phyloP scores from a whole-genome alignment of 2,888 invertebrate genomes.

The Pseudococcus longispinus region DNA sequence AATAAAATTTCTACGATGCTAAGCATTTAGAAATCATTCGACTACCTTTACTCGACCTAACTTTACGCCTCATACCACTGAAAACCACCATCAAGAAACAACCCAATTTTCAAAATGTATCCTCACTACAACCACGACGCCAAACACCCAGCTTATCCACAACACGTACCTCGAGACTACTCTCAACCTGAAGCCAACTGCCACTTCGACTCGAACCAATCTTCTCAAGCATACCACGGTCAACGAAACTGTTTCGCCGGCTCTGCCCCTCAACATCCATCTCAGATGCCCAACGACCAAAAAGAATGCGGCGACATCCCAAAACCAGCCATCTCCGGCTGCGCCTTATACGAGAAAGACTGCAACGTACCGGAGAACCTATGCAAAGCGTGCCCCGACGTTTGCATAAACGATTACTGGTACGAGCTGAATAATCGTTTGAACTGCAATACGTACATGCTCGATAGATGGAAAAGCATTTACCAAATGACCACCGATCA shows the following conservation, averaged over 20 bases:
- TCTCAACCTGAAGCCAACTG: not conserved
- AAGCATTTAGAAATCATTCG: not conserved
- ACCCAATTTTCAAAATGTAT: not conserved
- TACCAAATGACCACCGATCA: slow-evolving; percentile 51
- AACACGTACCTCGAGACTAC: not conserved
- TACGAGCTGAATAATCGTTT: slow-evolving; percentile 50
- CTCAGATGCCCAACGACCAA: not conserved
- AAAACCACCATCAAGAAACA: not conserved
- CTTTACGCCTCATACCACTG: not conserved
- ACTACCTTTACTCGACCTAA: not conserved
- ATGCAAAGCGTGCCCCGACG: slow-evolving; percentile 6
- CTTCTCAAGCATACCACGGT: not conserved
- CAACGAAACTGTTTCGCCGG: not conserved
- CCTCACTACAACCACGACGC: not conserved
- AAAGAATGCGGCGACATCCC: not conserved
- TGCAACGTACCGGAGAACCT: slow-evolving; percentile 38
- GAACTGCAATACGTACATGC: slow-evolving; percentile 12
- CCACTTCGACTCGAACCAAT: not conserved
- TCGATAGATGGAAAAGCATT: slow-evolving; percentile 49
- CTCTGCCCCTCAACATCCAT: not conserved
- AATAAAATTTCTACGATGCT: not conserved
- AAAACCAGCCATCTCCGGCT: not conserved
- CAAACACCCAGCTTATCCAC: not conserved
- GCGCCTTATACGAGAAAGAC: slow-evolving; percentile 1
- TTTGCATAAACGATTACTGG: slow-evolving; percentile 49